A percentile compares a stretch with the other conserved stretches of the same genome.
Evolutionary conservation across 2,888 invertebrate genomes (phyloP).

Genomic region (Metalampra italica): DNA sequence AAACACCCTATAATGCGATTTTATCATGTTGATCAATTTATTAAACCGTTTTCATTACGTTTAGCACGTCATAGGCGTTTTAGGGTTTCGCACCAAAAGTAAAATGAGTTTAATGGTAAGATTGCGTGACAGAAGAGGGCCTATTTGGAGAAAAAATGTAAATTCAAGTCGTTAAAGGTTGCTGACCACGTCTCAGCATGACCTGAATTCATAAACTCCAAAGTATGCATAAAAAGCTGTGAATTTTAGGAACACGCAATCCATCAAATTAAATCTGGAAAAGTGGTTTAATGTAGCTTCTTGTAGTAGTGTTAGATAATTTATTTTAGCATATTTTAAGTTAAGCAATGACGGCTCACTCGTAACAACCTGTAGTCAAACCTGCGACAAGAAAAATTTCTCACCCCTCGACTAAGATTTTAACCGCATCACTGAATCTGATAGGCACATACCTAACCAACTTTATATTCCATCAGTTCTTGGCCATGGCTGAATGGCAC

Average conservation of each 20-base stretch:
- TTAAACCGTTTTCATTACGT: conserved; percentile 28
- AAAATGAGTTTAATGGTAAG: neutral
- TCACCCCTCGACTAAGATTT: too few relatives aligned
- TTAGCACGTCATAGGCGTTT: conserved; percentile 15
- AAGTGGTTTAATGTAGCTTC: too few relatives aligned
- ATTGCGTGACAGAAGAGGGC: neutral
- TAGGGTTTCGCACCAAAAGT: neutral
- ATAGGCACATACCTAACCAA: neutral
- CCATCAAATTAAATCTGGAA: too few relatives aligned
- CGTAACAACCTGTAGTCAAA: too few relatives aligned
- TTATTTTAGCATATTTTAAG: too few relatives aligned
- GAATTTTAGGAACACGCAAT: neutral
- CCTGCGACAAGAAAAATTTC: too few relatives aligned
- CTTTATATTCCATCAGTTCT: too few relatives aligned
- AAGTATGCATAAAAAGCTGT: neutral
- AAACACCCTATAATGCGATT: conserved; percentile 35
- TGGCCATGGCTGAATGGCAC: too few relatives aligned
- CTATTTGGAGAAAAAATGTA: neutral
- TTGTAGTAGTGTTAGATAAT: too few relatives aligned
- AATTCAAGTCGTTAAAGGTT: neutral
- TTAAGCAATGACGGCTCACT: too few relatives aligned
- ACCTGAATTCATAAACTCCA: too few relatives aligned
- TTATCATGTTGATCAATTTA: conserved; percentile 40
- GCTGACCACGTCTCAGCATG: too few relatives aligned
- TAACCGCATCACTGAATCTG: neutral